Base-by-base conservation (phyloP, 2,797 vertebrate genomes). In the Microctenopoma stevenorrisi region DNA sequence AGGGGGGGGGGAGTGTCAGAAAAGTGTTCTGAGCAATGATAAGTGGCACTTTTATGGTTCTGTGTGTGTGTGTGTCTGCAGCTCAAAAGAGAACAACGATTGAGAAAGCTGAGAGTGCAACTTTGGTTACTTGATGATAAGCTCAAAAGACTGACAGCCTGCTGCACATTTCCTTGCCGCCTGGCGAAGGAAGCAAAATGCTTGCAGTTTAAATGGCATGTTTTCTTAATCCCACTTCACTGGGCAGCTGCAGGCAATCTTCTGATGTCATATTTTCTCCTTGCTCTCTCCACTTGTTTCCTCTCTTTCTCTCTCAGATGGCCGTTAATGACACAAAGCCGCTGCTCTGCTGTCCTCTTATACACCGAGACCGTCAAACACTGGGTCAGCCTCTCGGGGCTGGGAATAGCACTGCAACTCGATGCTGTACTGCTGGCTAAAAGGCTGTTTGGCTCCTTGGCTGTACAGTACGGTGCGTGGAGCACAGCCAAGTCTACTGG, bases 221-320 rank as follows among this genome's bases (percentile, higher is more conserved):
- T 84, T 92, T 89, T 84, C 78, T 84, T 91, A 93, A 92, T 90
- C 88, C 86, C 72, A 84, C 85, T 88, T 89, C 80, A 82, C 67
- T 79, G 77, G 78, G 79, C 83, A 71, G 76, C 88, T 76, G 72
- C 64, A 78, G 84, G 85, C 89, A 83, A 78, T 84, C 79, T 80
- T 87, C 59, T 72, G 72, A 90, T 88, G 82, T 81, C 82, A 85
- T 68, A 77, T 83, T 86, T 82, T 71, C 66, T 55, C 25, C 72
- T 68, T 46, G 13, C 65, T 61, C 64, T 64, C 42, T 43, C 42
- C 7, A 30, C 67, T 64, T n/a, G 0, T 64, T 69, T 47, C 26
- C 30, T 71, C 64, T 30, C 26, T 79, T 64, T 77, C 67, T 71
- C 72, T 78, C 68, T 81, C 71, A 38, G 57, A 85, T 76, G 73